phyloP scores from a whole-genome alignment of 2,888 invertebrate genomes.

The Proisotoma minuta region DNA sequence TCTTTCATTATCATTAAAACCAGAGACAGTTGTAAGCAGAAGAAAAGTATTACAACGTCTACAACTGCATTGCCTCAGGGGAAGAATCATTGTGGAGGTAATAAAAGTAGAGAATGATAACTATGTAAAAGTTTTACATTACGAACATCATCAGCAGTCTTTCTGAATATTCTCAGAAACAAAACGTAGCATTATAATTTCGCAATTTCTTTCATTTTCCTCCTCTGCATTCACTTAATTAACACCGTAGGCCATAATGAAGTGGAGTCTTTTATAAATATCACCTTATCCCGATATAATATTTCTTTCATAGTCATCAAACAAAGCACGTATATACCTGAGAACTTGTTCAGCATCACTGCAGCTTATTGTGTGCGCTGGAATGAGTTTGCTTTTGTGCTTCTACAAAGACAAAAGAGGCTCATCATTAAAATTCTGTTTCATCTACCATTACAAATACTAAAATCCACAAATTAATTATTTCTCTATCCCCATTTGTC shows the following conservation, averaged over 20 bases:
- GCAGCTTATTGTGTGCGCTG: conserved; percentile 43
- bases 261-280: not conserved
- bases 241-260: not conserved
- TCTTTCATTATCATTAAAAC: too few relatives aligned
- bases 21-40: too few relatives aligned
- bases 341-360: conserved; percentile 44
- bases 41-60: too few relatives aligned
- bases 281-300: not conserved
- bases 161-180: too few relatives aligned
- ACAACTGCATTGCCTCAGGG: too few relatives aligned
- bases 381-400: conserved; percentile 38
- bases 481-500: not conserved
- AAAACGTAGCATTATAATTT: too few relatives aligned
- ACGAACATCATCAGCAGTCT: too few relatives aligned
- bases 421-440: not conserved
- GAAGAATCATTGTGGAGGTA: too few relatives aligned
- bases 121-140: too few relatives aligned
- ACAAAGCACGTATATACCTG: conserved; percentile 40
- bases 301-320: not conserved
- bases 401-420: conserved; percentile 31
- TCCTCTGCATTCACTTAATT: conserved; percentile 1
- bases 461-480: not conserved
- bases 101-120: too few relatives aligned
- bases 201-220: too few relatives aligned
- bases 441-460: not conserved